A percentile compares a stretch with the other conserved stretches of the same genome.
Conservation (phyloP, 2,888 invertebrate species). For the Neoaliturus tenellus region DNA sequence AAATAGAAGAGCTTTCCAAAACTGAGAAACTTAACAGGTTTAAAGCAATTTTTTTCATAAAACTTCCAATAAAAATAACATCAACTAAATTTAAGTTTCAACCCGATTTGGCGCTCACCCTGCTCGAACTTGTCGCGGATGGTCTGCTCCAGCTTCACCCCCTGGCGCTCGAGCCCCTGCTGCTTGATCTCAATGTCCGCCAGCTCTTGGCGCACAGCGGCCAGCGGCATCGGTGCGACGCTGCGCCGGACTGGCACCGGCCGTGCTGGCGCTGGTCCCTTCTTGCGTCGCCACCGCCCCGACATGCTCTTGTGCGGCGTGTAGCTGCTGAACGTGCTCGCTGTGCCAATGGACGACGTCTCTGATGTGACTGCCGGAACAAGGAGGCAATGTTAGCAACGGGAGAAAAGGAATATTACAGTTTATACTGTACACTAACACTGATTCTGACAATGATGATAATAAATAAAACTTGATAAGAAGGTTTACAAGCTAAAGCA, state of each 20-base stretch:
- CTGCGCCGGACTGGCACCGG: slow-evolving; percentile 83
- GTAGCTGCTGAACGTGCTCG: slow-evolving; percentile 53
- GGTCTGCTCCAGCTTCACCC: slow-evolving; percentile 92
- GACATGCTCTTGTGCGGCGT: slow-evolving; percentile 77
- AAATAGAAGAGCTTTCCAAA: no score
- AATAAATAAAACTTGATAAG: no score
- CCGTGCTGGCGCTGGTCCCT: slow-evolving; percentile 88
- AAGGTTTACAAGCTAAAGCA: no score
- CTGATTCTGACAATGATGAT: no score
- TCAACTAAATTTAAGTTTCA: no score
- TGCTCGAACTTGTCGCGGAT: slow-evolving; percentile 89
- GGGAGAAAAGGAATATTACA: no score
- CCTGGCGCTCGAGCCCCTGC: slow-evolving; percentile 91
- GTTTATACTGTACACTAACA: no score
- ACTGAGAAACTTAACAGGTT: no score
- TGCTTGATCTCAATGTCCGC: slow-evolving; percentile 91
- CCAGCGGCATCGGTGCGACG: slow-evolving; percentile 74
- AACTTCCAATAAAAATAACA: no score
- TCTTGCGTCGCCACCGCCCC: slow-evolving; percentile 84
- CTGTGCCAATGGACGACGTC: slow-evolving; percentile 37
- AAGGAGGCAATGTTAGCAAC: not conserved
- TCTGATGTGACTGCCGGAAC: slow-evolving; percentile 31
- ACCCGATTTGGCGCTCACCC: no score
- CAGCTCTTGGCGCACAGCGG: slow-evolving; percentile 80
- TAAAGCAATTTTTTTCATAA: no score